A percentile compares a stretch with the other conserved stretches of the same genome.
These are phyloP conservation scores for Callitettix versicolor DNA, from an alignment of 1,140 invertebrate species.

Conservation along the genomic window DNA sequence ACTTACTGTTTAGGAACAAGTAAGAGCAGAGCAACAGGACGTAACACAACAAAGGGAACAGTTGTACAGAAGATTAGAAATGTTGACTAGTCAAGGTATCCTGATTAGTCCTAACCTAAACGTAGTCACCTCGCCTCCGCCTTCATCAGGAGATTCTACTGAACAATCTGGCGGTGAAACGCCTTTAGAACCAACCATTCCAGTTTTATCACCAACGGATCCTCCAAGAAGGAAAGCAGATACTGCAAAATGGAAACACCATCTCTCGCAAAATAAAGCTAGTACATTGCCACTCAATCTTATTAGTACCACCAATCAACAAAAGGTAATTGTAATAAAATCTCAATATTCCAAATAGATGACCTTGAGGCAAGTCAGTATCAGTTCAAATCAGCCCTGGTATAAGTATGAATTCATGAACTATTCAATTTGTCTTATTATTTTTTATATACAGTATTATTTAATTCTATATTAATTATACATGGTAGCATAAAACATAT, in stretches of 20 bases:
- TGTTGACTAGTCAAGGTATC: slow-evolving; percentile 60
- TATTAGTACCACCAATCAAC: slow-evolving; percentile 72
- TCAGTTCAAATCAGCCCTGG: no score
- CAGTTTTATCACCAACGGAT: slow-evolving; percentile 25
- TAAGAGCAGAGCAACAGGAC: slow-evolving; percentile 65
- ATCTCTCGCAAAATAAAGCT: slow-evolving; percentile 21
- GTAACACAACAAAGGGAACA: slow-evolving; percentile 77
- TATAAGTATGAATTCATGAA: no score
- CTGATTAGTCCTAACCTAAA: slow-evolving; percentile 30
- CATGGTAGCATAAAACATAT: no score
- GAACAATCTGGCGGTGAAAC: background rate
- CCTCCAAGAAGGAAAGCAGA: slow-evolving; percentile 25
- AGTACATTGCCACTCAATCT: slow-evolving; percentile 53
- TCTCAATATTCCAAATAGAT: slow-evolving; percentile 17
- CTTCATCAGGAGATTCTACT: slow-evolving; percentile 10
- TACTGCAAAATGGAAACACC: slow-evolving; percentile 26
- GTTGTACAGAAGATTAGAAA: slow-evolving; percentile 70
- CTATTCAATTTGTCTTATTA: no score
- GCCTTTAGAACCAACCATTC: background rate
- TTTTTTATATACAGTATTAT: no score
- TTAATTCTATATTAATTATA: no score
- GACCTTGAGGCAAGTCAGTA: no score
- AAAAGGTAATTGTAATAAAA: slow-evolving; percentile 55
- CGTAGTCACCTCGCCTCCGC: slow-evolving; percentile 24
- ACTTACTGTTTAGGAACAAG: slow-evolving; percentile 45